Percentiles rank a stretch among this genome's conserved stretches.
These are phyloP conservation scores for Phalangium opilio DNA, from an alignment of 2,888 invertebrate species.

Conservation along the genomic window DNA sequence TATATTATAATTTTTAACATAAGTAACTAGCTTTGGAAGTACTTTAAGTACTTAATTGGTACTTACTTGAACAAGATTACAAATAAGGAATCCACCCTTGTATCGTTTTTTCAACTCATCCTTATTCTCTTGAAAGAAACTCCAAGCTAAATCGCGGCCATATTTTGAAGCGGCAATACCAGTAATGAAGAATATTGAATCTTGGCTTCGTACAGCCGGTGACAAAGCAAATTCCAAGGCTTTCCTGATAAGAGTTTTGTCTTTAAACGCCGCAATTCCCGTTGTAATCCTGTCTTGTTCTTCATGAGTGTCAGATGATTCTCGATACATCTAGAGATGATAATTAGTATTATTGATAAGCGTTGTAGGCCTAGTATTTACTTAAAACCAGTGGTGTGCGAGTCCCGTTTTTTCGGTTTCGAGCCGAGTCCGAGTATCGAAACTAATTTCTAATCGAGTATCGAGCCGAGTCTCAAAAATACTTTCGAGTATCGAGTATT, in stretches of 20 bases:
- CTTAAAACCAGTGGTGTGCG: too few relatives aligned
- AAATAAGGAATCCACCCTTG: constrained; percentile 63
- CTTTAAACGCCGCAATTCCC: constrained; percentile 61
- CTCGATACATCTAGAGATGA: constrained; percentile 39
- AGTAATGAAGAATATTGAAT: constrained; percentile 73
- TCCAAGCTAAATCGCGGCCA: constrained; percentile 77
- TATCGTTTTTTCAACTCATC: constrained; percentile 57
- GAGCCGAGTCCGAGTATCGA: too few relatives aligned
- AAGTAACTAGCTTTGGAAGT: too few relatives aligned
- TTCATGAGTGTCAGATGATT: constrained; percentile 66
- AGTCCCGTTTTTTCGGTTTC: too few relatives aligned
- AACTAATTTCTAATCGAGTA: too few relatives aligned
- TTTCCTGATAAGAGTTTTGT: constrained; percentile 50
- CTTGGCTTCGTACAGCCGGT: constrained; percentile 40
- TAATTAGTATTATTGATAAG: too few relatives aligned
- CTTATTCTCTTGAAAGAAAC: constrained; percentile 76
- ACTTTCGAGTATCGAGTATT: too few relatives aligned
- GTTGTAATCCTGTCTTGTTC: constrained; percentile 81
- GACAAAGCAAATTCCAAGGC: constrained; percentile 39
- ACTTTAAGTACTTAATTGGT: not conserved
- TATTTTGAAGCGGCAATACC: constrained; percentile 63
- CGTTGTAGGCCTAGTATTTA: too few relatives aligned
- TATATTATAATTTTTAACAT: not conserved
- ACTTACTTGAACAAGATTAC: constrained; percentile 45
- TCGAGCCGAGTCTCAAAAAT: too few relatives aligned